These are phyloP conservation scores for Thymelicus lineola DNA, from an alignment of 2,888 invertebrate genomes.

Conservation along the genomic window DNA sequence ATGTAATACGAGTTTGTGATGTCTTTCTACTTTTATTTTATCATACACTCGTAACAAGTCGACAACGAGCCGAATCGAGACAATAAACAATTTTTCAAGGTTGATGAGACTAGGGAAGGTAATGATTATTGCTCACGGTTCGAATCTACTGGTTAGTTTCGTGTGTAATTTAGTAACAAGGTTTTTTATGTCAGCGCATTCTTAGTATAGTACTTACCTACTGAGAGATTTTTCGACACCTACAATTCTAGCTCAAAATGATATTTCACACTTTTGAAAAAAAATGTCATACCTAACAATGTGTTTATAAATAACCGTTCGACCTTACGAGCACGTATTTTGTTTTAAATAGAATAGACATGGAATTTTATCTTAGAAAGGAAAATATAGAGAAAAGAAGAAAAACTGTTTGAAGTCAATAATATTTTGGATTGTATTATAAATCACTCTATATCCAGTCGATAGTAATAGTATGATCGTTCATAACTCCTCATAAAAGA, in stretches of 20 bases:
- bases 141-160: constrained; percentile 58
- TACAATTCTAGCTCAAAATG: background rate
- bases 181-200: constrained; percentile 25
- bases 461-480: background rate
- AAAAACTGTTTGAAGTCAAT: no score
- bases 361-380: no score
- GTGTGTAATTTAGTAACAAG: constrained; percentile 59
- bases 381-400: no score
- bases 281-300: no score
- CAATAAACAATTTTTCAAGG: constrained; percentile 80
- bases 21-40: constrained; percentile 66
- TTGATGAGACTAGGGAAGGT: constrained; percentile 74
- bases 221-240: background rate
- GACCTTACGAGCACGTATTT: no score
- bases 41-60: constrained; percentile 70
- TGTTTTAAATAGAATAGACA: no score
- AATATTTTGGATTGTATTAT: background rate
- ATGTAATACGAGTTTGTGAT: constrained; percentile 75
- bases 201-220: background rate
- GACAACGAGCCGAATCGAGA: constrained; percentile 80
- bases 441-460: background rate
- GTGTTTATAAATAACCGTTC: no score
- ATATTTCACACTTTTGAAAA: no score
- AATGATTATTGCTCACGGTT: constrained; percentile 80
- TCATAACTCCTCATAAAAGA: background rate